Evolutionary conservation across 2,113 vertebrate genomes (phyloP).

Genomic region (Anser brachyrhynchus): DNA sequence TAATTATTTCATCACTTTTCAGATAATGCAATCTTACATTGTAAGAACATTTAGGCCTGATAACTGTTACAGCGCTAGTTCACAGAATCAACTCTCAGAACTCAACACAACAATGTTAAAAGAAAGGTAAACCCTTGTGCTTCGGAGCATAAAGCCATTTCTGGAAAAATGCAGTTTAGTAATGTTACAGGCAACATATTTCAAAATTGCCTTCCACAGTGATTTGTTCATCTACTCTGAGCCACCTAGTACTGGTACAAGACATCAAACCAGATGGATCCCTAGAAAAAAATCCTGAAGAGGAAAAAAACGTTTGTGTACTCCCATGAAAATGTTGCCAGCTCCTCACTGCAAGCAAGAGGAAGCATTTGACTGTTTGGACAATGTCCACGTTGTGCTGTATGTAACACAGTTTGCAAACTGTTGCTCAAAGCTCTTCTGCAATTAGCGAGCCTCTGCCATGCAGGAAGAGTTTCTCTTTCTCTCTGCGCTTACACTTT

Average conservation of each 20-base stretch:
- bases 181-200: not conserved
- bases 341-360: not conserved
- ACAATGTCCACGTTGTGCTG: not conserved
- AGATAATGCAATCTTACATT: not conserved
- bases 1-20: not conserved
- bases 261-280: constrained; percentile 20
- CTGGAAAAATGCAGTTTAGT: not conserved
- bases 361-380: not conserved
- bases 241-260: not conserved
- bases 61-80: not conserved
- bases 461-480: not conserved
- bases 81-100: not conserved
- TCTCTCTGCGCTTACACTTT: not conserved
- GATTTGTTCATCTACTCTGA: not conserved
- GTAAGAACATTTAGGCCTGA: not conserved
- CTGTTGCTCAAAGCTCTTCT: not conserved
- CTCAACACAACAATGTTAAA: not conserved
- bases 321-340: not conserved
- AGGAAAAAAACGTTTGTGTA: not conserved
- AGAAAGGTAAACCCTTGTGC: not conserved
- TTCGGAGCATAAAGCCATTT: not conserved
- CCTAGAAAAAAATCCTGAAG: not conserved
- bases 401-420: not conserved
- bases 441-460: not conserved
- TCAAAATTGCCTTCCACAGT: not conserved